Base-by-base conservation (phyloP, 2,797 vertebrate genomes). In the Phyllotis vaccarum region DNA sequence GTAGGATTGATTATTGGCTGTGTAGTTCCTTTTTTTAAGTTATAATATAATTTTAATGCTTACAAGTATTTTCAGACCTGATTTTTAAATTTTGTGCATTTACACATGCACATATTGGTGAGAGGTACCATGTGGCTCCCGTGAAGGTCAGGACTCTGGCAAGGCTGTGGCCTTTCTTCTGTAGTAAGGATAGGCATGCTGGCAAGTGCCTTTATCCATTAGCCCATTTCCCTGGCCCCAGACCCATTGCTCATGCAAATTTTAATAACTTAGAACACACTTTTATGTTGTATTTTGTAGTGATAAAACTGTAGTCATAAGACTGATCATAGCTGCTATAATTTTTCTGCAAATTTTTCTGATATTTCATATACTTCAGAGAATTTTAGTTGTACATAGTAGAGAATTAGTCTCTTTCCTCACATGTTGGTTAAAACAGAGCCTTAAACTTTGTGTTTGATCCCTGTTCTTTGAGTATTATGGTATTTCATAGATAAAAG, bases 401-500 rank as follows among this genome's bases (percentile, higher is more conserved):
- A 46, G 31, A 52, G 27, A 54, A 40, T 5, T 12, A 29, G 9
- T 29, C 49, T 9, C 14, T 56, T 2, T 70, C 46, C 22, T 54
- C 0, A 31, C 10, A 13, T 54, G 34, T 24, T 40, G n/a, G 24
- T 31, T 19, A n/a, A 72, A 19, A 40, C 66, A 86, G 62, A 8
- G 52, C 6, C 16, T n/a, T n/a, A n/a, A n/a, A n/a, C 74, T 64
- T 78, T 64, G 43, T 37, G 24, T 24, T 95, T 91, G 70, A 46
- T 93, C 81, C 89, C 27, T 80, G 27, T 91, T 87, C 31, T 34
- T 52, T 68, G 13, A 90, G 0, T 80, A 52, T 91, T 54, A 31
- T 5, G 2, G 6, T 85, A 40, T 89, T 95, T 83, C 70, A 79
- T 66, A 92, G 58, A 72, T 90, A 82, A 81, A 68, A 93, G 81